Percentiles rank a stretch among this genome's conserved stretches.
Evolutionary conservation across 2,113 vertebrate species (phyloP).

Genomic region (Malurus melanocephalus): DNA sequence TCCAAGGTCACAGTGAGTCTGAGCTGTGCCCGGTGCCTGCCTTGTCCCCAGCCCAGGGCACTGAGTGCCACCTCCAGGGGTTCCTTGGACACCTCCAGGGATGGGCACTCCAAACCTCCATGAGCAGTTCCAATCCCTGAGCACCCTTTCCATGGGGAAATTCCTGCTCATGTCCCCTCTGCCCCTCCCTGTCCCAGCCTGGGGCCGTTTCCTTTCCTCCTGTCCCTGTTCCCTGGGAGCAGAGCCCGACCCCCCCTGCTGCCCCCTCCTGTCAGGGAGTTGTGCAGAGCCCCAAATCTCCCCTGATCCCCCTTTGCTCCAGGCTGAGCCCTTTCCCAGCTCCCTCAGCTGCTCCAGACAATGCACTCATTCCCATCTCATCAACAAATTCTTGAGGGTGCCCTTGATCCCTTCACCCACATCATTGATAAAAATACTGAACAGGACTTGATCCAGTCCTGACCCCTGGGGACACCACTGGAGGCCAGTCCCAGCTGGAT

Average conservation of each 20-base stretch:
- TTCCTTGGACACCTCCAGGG: neutral
- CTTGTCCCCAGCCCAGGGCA: neutral
- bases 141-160: too few species aligned
- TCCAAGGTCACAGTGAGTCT: neutral
- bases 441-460: neutral
- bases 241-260: too few species aligned
- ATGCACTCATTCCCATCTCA: neutral
- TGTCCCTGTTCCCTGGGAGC: too few species aligned
- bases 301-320: neutral
- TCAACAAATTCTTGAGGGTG: too few species aligned
- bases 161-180: too few species aligned
- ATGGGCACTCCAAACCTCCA: neutral
- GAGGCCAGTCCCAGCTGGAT: neutral
- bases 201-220: too few species aligned
- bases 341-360: neutral
- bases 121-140: neutral
- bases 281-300: too few species aligned
- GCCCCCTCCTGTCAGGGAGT: too few species aligned
- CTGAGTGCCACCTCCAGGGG: neutral
- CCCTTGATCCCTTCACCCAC: neutral
- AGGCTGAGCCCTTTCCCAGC: neutral
- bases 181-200: too few species aligned
- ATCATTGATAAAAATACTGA: neutral
- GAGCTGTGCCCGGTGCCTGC: neutral
- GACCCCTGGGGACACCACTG: neutral